These are phyloP conservation scores for Ametastegia equiseti DNA, from an alignment of 2,888 invertebrate species.

Conservation along the genomic window DNA sequence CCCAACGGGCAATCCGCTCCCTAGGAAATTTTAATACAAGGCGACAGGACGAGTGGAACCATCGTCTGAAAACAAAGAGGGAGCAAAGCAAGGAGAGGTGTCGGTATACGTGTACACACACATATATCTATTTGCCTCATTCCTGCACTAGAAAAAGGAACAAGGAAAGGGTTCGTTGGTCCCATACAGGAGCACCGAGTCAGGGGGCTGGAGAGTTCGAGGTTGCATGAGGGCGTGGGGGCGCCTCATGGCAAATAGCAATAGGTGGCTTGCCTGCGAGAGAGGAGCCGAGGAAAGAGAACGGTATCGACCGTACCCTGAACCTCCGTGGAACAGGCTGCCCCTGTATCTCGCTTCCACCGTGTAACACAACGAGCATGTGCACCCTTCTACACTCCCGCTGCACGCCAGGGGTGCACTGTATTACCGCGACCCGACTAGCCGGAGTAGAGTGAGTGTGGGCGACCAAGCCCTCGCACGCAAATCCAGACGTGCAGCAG, in stretches of 20 bases:
- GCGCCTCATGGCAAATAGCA: constrained; percentile 32
- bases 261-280: constrained; percentile 33
- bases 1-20: not conserved
- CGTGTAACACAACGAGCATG: constrained; percentile 1
- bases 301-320: constrained; percentile 28
- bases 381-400: not conserved
- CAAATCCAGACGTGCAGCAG: not conserved
- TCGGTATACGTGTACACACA: not conserved
- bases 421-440: constrained; percentile 3
- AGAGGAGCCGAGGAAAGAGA: not conserved
- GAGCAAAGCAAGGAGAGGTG: not conserved
- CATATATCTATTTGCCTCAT: not conserved
- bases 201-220: not conserved
- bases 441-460: not conserved
- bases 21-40: not conserved
- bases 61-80: constrained; percentile 16
- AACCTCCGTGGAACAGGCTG: constrained; percentile 17
- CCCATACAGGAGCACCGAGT: not conserved
- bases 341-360: not conserved
- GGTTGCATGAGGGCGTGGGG: not conserved
- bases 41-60: not conserved
- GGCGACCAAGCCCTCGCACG: not conserved
- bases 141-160: constrained; percentile 6
- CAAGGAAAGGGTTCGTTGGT: constrained; percentile 21
- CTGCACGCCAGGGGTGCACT: not conserved